phyloP scores from a whole-genome alignment of 2,797 vertebrate species.

The Anisognathus igniventris region DNA sequence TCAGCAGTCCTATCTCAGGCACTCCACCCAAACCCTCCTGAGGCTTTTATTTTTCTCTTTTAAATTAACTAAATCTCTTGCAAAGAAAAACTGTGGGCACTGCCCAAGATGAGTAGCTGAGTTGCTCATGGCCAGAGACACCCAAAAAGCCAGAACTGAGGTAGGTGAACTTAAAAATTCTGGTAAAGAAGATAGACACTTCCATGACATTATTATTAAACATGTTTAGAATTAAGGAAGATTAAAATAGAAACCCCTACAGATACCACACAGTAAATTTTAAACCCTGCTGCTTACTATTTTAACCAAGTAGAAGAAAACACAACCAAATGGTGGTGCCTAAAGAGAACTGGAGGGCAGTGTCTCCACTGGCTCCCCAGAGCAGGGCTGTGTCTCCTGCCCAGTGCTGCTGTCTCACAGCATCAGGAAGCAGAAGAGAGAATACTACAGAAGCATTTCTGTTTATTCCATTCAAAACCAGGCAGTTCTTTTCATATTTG shows the following conservation, averaged over 20 bases:
- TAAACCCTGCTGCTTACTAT: not conserved
- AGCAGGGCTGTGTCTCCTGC: not conserved
- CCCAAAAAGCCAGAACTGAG: not conserved
- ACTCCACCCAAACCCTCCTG: not conserved
- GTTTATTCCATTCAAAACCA: not conserved
- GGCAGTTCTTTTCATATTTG: not conserved
- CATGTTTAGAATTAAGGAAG: not conserved
- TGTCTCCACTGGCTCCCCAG: not conserved
- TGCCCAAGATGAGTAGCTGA: not conserved
- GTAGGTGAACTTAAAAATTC: not conserved
- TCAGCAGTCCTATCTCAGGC: not conserved
- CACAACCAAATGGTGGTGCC: not conserved
- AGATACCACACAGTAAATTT: not conserved
- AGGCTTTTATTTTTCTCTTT: not conserved
- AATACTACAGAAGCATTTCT: not conserved
- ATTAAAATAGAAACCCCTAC: not conserved
- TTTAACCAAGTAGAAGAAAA: not conserved
- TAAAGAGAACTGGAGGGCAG: not conserved
- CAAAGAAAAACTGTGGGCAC: not conserved
- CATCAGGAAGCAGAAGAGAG: not conserved
- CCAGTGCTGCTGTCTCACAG: not conserved
- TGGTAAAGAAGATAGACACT: not conserved
- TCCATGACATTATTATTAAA: not conserved
- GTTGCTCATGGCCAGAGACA: not conserved
- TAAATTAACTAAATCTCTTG: not conserved